A percentile compares a stretch with the other conserved stretches of the same genome.
Evolutionary conservation across 2,113 vertebrate genomes (phyloP).

Genomic region (Gopherus evgoodei): DNA sequence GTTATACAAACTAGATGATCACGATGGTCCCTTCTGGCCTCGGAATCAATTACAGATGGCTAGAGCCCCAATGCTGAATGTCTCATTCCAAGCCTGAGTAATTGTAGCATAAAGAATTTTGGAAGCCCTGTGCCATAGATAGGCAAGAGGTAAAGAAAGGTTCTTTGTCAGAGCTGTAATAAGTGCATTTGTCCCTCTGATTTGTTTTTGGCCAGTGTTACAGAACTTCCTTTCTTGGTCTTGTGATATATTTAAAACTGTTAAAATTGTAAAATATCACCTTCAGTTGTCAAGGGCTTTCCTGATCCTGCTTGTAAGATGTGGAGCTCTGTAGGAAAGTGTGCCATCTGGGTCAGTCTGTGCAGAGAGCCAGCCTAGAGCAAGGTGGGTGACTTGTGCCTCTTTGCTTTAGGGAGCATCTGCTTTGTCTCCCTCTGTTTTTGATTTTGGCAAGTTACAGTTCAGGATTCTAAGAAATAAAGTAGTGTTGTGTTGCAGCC

Average conservation of each 20-base stretch:
- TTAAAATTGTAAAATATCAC: background rate
- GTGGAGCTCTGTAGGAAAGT: background rate
- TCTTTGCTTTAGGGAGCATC: too few relatives aligned
- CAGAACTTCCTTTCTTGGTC: background rate
- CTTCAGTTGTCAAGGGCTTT: background rate
- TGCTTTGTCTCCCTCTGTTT: too few relatives aligned
- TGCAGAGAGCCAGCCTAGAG: background rate
- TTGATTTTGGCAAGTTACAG: too few relatives aligned
- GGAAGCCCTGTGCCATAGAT: background rate
- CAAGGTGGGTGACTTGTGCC: background rate
- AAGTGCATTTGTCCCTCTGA: background rate
- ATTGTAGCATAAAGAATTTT: conserved; percentile 10
- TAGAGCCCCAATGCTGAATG: background rate
- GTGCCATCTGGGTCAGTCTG: background rate
- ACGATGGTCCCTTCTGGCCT: too few relatives aligned
- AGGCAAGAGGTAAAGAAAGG: background rate
- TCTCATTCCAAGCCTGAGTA: background rate
- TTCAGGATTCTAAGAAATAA: too few relatives aligned
- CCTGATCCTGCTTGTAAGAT: background rate
- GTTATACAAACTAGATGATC: background rate
- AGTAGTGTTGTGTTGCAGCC: too few relatives aligned
- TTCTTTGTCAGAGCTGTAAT: background rate
- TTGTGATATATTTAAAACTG: background rate
- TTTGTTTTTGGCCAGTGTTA: background rate
- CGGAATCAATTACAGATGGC: too few relatives aligned